phyloP scores from a whole-genome alignment of 1,140 invertebrate species.

The Chlorops oryzae region DNA sequence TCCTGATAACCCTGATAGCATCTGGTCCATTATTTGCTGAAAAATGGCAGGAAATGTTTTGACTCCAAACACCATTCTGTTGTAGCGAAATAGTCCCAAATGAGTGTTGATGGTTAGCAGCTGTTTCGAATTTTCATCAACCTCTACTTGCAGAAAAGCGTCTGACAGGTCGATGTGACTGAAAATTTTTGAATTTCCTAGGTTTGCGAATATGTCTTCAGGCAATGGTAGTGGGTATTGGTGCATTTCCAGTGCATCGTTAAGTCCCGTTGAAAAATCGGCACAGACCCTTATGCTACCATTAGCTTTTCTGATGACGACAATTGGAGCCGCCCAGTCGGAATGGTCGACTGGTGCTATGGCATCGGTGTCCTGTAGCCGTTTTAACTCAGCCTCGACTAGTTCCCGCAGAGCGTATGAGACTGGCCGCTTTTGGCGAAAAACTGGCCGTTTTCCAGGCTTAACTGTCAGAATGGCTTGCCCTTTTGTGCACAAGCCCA shows the following conservation, averaged over 20 bases:
- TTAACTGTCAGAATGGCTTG: no score
- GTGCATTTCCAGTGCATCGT: conserved; percentile 11
- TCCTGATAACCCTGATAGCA: conserved; percentile 1
- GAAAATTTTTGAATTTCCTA: conserved; percentile 1
- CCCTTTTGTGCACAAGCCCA: no score
- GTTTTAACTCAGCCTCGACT: background rate
- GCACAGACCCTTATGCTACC: conserved; percentile 13
- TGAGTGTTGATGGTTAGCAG: conserved; percentile 3
- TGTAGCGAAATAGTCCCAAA: no score
- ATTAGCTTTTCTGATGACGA: background rate
- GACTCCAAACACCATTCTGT: conserved; percentile 3
- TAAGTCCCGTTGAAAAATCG: conserved; percentile 18
- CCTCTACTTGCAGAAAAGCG: conserved; percentile 7
- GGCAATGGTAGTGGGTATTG: conserved; percentile 14
- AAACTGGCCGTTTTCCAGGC: no score
- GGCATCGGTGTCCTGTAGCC: background rate
- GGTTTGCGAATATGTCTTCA: conserved; percentile 12
- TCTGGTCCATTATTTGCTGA: conserved; percentile 10
- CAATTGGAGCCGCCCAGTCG: background rate
- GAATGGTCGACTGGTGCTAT: background rate
- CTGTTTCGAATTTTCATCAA: conserved; percentile 8
- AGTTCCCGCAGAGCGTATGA: no score
- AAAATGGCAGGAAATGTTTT: conserved; percentile 10
- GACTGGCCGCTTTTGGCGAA: no score
- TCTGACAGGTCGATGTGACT: conserved; percentile 14